Evolutionary conservation across 2,113 vertebrate genomes (phyloP), one percentile per base, ranked within the genome.

Genomic region (Plectropomus leopardus): DNA sequence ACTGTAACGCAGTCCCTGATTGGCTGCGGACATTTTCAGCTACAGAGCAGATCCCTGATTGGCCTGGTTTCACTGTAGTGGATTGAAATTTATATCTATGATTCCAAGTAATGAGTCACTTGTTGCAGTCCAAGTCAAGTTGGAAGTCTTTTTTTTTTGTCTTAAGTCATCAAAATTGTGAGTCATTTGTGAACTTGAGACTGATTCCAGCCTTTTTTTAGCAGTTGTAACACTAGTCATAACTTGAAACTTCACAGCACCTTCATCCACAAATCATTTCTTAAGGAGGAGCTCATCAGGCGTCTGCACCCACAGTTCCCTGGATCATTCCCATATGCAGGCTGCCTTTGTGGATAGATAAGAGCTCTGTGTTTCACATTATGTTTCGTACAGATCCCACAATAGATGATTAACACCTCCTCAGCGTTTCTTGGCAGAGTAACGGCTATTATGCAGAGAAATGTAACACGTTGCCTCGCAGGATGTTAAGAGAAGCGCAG

Each of bases 371-470:
- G 1, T 65, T 77, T 77, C 21, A 68, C 71, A 84, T 78, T 45
- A 66, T 74, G 32, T 83, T 64, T 24, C 74, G 19, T 23, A 30
- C 26, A 67, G n/a, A 72, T 54, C 61, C 65, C 24, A 24, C 24
- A 72, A 70, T 73, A 54, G 32, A 58, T 44, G 26, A 42, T 76
- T 48, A 80, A 65, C 83, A 82, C 83, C 53, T 77, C 50, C 36
- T 60, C 6, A 24, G 76, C 73, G 66, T 85, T 83, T 83, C 42
- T 67, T 79, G 63, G 72, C 69, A 71, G 61, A 47, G 42, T 57
- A 59, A 60, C 6, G 8, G 2, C 59, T 51, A 26, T 83, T 61
- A 66, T 70, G 47, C 48, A 60, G 4, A 65, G 72, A 82, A 78
- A 85, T 82, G 19, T 40, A 88, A 80, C 71, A 75, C 63, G 28